phyloP scores from a whole-genome alignment of 2,113 vertebrate species.

The Corapipo altera region DNA sequence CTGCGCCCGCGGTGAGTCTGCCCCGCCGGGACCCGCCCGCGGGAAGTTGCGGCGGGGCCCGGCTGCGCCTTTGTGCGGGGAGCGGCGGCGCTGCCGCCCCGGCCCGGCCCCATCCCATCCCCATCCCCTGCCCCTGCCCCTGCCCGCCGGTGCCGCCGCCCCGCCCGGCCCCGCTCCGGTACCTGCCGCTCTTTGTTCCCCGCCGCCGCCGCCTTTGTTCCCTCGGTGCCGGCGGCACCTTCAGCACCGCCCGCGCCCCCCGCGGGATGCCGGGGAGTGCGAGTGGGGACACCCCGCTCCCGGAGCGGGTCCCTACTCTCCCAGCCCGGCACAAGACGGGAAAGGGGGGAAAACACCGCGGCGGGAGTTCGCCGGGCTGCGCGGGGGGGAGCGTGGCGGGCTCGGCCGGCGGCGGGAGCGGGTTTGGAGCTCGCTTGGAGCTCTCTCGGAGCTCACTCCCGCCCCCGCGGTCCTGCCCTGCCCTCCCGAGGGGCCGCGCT shows the following conservation, averaged over 20 bases:
- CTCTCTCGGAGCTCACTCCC: not conserved
- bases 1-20: too few species aligned
- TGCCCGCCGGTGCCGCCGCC: not conserved
- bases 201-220: constrained; percentile 59
- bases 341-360: too few species aligned
- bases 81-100: not conserved
- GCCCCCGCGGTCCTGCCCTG: not conserved
- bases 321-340: not conserved
- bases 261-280: not conserved
- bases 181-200: constrained; percentile 63
- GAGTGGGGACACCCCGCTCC: not conserved
- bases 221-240: constrained; percentile 37
- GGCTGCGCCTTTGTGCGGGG: not conserved
- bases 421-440: not conserved
- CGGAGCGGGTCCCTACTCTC: too few species aligned
- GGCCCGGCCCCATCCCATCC: not conserved
- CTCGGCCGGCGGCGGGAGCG: not conserved
- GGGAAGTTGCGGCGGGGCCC: too few species aligned
- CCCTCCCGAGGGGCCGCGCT: not conserved
- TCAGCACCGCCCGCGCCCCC: not conserved
- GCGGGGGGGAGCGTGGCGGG: not conserved
- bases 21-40: too few species aligned
- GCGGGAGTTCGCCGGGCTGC: not conserved
- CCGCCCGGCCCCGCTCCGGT: not conserved
- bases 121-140: not conserved